Base-by-base conservation (phyloP, 2,888 invertebrate genomes). In the Athetis lepigone region DNA sequence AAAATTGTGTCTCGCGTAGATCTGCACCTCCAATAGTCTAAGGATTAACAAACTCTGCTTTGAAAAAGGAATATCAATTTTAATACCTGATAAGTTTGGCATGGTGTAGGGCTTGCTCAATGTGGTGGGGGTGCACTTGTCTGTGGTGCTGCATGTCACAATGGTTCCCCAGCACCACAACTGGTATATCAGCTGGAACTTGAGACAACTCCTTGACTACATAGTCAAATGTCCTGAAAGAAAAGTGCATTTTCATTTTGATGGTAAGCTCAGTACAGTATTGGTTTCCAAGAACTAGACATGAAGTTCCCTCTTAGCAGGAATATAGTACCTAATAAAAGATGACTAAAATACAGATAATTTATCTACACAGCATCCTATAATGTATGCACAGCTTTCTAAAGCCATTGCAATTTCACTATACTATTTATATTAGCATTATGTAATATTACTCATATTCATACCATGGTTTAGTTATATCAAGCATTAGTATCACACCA, bases 71-170 rank as follows among this genome's bases (percentile, higher is more conserved):
- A 29, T 2, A 29, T 11, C 29, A 3, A 33, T 6, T 36, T 36
- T 9, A 23, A 13, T 52, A 94, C 95, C 95, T 94, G 47, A 87
- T 88, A 18, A 88, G 80, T 75, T 88, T 94, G 8, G 92, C 93
- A 63, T 92, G 87, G 62, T 92, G 86, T 40, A 95, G 77, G n/a
- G 92, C 92, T 64, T 91, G 90, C 40, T 95, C 94, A 63, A 95
- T 94, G 58, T 95, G 95, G 71, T 95, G 94, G 0, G 91, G 82
- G 55, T 95, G 95, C n/a, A 99, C 97, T 64, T 98, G 98, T 56
- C 99, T 95, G 87, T 99, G 99, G 91, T 99, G 99, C n/a, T 98
- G 97, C 98, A 99, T 98, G 90, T 99, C 99, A 86, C 98, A 97
- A 89, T 98, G 98, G 94, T 99, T 99, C 1, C 98, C 99, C 49